A percentile compares a stretch with the other conserved stretches of the same genome.
phyloP scores from a whole-genome alignment of 1,140 invertebrate species.

The Hesperophylax magnus region DNA sequence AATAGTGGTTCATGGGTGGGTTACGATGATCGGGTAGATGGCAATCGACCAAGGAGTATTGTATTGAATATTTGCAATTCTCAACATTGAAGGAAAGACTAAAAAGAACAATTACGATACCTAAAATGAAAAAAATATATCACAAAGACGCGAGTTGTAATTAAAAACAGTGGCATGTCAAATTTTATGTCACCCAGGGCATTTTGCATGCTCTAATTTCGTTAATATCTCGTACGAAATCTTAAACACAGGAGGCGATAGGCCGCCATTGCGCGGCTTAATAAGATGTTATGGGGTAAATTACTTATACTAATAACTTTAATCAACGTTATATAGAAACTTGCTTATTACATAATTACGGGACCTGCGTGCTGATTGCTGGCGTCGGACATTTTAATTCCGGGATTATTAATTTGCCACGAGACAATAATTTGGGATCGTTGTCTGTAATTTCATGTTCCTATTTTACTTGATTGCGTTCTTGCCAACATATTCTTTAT shows the following conservation, averaged over 20 bases:
- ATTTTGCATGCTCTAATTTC: constrained; percentile 28
- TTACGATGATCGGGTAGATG: too few species aligned
- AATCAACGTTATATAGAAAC: not conserved
- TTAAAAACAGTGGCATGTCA: constrained; percentile 28
- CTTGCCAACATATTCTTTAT: not conserved
- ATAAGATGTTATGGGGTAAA: constrained; percentile 27
- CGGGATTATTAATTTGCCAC: constrained; percentile 27
- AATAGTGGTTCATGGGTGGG: too few species aligned
- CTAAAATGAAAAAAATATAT: too few species aligned
- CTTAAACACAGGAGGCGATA: constrained; percentile 33
- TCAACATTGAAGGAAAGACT: too few species aligned
- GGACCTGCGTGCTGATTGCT: constrained; percentile 21
- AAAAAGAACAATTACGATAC: too few species aligned
- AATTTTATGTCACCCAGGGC: constrained; percentile 23
- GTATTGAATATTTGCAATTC: too few species aligned
- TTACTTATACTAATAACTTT: constrained; percentile 14
- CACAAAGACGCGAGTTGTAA: too few species aligned
- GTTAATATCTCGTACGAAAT: constrained; percentile 16
- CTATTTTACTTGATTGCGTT: constrained; percentile 12
- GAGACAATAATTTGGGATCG: constrained; percentile 4
- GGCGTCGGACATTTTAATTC: constrained; percentile 15
- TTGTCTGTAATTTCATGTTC: not conserved
- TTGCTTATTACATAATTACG: too few species aligned
- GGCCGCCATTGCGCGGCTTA: constrained; percentile 8
- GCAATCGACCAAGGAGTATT: too few species aligned